phyloP scores from a whole-genome alignment of 2,888 invertebrate species.

The Sphaerophoria taeniata region DNA sequence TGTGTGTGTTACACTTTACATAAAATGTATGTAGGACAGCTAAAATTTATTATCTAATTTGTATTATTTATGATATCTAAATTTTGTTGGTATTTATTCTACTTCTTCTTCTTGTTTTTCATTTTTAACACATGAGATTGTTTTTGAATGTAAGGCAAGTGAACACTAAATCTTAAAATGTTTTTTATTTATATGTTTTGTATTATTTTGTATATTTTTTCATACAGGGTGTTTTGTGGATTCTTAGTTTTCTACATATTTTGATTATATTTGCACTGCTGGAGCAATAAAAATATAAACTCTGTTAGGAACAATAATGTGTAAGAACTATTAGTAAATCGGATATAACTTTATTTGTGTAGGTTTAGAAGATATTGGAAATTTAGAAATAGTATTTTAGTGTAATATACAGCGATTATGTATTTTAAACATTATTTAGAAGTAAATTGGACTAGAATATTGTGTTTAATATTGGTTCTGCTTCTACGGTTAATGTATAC shows the following conservation, averaged over 20 bases:
- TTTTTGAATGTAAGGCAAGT: slow-evolving; percentile 56
- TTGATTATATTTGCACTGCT: slow-evolving; percentile 21
- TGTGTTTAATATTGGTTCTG: no score
- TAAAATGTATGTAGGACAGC: slow-evolving; percentile 40
- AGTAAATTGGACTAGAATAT: no score
- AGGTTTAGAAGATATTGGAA: no score
- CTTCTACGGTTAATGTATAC: no score
- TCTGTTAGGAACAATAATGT: slow-evolving; percentile 16
- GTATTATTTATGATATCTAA: slow-evolving; percentile 24
- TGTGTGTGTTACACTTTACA: slow-evolving; percentile 31
- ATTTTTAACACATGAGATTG: slow-evolving; percentile 50
- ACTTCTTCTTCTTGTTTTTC: slow-evolving; percentile 15
- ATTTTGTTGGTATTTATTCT: background rate
- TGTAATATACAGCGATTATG: no score
- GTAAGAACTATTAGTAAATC: background rate
- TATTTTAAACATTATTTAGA: no score
- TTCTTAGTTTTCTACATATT: background rate
- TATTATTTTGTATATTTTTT: background rate
- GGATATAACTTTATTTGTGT: background rate
- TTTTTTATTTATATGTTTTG: background rate
- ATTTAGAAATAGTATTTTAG: no score
- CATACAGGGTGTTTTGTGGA: slow-evolving; percentile 20
- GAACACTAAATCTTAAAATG: slow-evolving; percentile 58
- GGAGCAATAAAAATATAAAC: slow-evolving; percentile 4
- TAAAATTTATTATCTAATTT: slow-evolving; percentile 16